A percentile compares a stretch with the other conserved stretches of the same genome.
phyloP scores from a whole-genome alignment of 1,140 invertebrate species.

The Calliopsis andreniformis region DNA sequence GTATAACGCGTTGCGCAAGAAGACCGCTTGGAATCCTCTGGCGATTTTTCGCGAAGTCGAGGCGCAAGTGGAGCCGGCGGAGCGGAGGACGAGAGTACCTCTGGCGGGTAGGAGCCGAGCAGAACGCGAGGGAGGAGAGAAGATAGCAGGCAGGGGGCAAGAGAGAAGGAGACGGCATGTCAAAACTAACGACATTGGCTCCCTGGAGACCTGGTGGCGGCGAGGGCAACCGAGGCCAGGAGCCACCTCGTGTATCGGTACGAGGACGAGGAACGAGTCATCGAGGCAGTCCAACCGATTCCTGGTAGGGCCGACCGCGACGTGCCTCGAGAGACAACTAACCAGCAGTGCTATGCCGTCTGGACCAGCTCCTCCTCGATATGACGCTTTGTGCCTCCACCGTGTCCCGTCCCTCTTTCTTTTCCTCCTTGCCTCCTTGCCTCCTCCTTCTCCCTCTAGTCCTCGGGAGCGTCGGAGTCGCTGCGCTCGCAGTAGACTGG shows the following conservation, averaged over 20 bases:
- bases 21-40: conserved; percentile 31
- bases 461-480: conserved; percentile 27
- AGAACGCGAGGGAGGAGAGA: neutral
- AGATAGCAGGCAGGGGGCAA: neutral
- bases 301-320: conserved; percentile 72
- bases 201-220: conserved; percentile 66
- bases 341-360: conserved; percentile 66
- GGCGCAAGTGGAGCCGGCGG: neutral
- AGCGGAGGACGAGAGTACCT: neutral
- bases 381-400: conserved; percentile 63
- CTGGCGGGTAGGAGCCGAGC: too few relatives aligned
- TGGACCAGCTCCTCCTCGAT: conserved; percentile 68
- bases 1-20: conserved; percentile 59
- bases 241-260: conserved; percentile 54
- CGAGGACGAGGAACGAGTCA: conserved; percentile 71
- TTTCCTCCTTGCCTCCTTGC: neutral
- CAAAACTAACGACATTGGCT: conserved; percentile 74
- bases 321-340: conserved; percentile 79
- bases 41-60: conserved; percentile 19
- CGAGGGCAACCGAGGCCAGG: conserved; percentile 59
- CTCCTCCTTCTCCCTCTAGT: neutral
- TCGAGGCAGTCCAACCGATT: conserved; percentile 72
- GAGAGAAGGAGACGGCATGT: conserved; percentile 46
- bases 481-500: conserved; percentile 35
- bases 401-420: conserved; percentile 43